Conservation (phyloP, 2,888 invertebrate species). For the Phrixothrix hirtus region DNA sequence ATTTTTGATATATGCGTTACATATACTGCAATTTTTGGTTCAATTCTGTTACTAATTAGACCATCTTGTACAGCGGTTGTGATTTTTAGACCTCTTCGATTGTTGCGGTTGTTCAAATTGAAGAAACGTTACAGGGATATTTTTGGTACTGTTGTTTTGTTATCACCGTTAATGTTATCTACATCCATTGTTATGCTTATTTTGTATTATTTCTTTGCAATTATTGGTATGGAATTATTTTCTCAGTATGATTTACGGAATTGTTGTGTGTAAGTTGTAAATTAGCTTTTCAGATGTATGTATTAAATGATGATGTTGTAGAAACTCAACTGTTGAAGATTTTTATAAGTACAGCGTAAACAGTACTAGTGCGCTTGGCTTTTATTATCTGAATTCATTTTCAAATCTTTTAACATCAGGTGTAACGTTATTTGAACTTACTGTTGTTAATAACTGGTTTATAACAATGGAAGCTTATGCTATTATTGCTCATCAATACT, state of each 20-base stretch:
- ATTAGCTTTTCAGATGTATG: too few species aligned
- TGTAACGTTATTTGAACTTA: constrained; percentile 85
- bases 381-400: constrained; percentile 86
- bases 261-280: constrained; percentile 74
- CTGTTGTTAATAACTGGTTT: constrained; percentile 93
- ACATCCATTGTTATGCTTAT: constrained; percentile 82
- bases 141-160: constrained; percentile 78
- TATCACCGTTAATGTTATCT: constrained; percentile 82
- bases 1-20: constrained; percentile 76
- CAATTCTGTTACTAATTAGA: constrained; percentile 67
- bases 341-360: constrained; percentile 75
- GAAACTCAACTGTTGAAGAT: constrained; percentile 82
- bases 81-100: constrained; percentile 70
- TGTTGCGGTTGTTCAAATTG: constrained; percentile 74
- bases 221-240: constrained; percentile 89
- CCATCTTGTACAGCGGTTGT: constrained; percentile 73
- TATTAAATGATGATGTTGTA: constrained; percentile 46
- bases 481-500: constrained; percentile 70
- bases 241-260: constrained; percentile 73
- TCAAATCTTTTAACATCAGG: constrained; percentile 70
- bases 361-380: constrained; percentile 72
- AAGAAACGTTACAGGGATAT: constrained; percentile 83
- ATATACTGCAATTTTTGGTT: constrained; percentile 68
- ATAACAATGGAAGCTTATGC: constrained; percentile 88
- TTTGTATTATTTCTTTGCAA: constrained; percentile 87